Evolutionary conservation across 2,113 vertebrate genomes (phyloP).

Genomic region (Mastomys natalensis): DNA sequence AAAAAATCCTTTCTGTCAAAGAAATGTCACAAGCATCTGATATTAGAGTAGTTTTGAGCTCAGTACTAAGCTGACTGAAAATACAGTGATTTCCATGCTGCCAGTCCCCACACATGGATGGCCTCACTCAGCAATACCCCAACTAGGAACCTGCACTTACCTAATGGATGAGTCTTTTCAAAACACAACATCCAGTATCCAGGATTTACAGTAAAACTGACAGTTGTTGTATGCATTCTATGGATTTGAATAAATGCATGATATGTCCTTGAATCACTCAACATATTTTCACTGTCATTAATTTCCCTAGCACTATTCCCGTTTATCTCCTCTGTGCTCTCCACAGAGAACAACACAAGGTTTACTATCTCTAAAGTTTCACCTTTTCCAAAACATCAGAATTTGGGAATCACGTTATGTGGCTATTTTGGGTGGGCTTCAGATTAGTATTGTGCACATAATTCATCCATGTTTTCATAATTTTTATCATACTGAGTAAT

Average conservation of each 20-base stretch:
- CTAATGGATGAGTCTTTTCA: neutral
- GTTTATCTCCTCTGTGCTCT: neutral
- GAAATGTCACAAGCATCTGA: neutral
- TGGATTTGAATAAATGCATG: neutral
- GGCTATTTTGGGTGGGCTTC: neutral
- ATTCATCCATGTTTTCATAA: neutral
- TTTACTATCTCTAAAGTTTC: neutral
- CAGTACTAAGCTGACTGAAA: neutral
- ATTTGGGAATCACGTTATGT: neutral
- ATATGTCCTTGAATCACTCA: neutral
- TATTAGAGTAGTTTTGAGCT: neutral
- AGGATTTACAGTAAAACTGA: neutral
- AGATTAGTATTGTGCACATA: neutral
- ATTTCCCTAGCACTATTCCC: accelerated
- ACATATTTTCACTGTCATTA: neutral
- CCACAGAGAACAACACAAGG: too few species aligned
- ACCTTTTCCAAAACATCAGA: neutral
- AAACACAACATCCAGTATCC: too few species aligned
- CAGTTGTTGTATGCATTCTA: neutral
- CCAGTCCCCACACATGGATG: too few species aligned
- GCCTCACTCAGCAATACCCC: neutral
- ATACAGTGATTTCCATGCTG: neutral
- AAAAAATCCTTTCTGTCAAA: neutral
- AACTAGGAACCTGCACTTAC: too few species aligned
- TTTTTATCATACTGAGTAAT: neutral